Conservation (phyloP, 2,113 vertebrate genomes). For the Dicentrarchus labrax region DNA sequence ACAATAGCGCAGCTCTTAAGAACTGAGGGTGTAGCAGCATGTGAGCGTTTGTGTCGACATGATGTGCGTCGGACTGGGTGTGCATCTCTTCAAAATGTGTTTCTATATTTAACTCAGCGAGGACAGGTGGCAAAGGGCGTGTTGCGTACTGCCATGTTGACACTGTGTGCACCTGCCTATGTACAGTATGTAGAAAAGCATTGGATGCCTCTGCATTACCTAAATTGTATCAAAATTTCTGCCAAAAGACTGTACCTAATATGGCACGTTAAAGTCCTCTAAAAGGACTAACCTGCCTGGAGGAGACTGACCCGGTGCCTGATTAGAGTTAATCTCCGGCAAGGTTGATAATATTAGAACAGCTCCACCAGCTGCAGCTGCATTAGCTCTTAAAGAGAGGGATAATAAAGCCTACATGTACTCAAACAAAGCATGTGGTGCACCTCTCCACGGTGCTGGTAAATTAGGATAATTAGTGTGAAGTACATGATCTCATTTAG, state of each 20-base stretch:
- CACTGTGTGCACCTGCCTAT: slow-evolving; percentile 1
- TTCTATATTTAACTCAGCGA: slow-evolving; percentile 2
- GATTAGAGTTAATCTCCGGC: slow-evolving; percentile 79
- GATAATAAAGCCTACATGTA: slow-evolving; percentile 24
- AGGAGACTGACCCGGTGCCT: slow-evolving; percentile 56
- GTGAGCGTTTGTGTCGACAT: slow-evolving; percentile 1
- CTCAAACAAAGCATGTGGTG: slow-evolving; percentile 13
- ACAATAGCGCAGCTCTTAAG: slow-evolving; percentile 4
- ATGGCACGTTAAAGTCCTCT: not conserved
- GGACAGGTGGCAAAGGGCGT: not conserved
- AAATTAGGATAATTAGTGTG: slow-evolving; percentile 16
- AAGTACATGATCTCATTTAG: not conserved
- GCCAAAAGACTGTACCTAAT: not conserved
- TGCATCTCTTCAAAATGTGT: not conserved
- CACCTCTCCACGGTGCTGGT: not conserved
- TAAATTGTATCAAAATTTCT: not conserved
- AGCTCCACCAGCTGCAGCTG: slow-evolving; percentile 57
- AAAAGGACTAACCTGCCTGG: not conserved
- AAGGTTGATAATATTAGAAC: slow-evolving; percentile 78
- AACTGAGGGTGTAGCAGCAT: slow-evolving; percentile 7
- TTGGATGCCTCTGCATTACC: not conserved
- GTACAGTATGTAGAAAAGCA: not conserved
- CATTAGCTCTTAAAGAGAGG: slow-evolving; percentile 24
- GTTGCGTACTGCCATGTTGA: not conserved
- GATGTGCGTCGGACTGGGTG: slow-evolving; percentile 1